These are phyloP conservation scores for Mythimna loreyi DNA, from an alignment of 2,888 invertebrate genomes.

Conservation along the genomic window DNA sequence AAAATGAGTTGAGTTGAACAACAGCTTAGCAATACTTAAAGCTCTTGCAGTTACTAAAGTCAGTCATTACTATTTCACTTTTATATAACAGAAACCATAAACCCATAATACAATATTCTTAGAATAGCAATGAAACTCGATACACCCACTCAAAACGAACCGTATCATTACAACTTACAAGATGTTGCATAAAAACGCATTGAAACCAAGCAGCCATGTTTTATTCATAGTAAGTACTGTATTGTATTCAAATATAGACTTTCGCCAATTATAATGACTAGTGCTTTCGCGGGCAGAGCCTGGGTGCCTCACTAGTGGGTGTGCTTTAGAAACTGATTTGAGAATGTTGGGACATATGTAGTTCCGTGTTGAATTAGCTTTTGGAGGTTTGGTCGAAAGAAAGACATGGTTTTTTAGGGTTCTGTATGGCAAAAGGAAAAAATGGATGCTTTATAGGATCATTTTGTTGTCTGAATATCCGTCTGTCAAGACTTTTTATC, in stretches of 20 bases:
- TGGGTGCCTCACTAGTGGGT: constrained; percentile 72
- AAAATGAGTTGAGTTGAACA: too few relatives aligned
- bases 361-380: constrained; percentile 21
- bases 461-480: too few relatives aligned
- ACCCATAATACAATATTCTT: constrained; percentile 34
- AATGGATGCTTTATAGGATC: too few relatives aligned
- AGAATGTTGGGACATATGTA: constrained; percentile 34
- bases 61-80: constrained; percentile 13
- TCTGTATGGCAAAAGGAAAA: too few relatives aligned
- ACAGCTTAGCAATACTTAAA: too few relatives aligned
- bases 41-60: neutral
- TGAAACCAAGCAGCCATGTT: constrained; percentile 74
- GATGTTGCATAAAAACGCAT: constrained; percentile 81
- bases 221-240: constrained; percentile 85
- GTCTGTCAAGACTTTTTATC: too few relatives aligned
- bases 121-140: constrained; percentile 51
- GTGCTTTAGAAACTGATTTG: constrained; percentile 62
- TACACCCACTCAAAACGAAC: constrained; percentile 56
- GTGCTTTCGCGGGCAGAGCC: constrained; percentile 80
- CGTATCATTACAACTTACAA: constrained; percentile 78
- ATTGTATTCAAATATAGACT: constrained; percentile 90
- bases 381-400: neutral
- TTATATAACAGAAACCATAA: constrained; percentile 11
- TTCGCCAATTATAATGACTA: constrained; percentile 86
- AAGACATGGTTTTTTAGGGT: neutral